Evolutionary conservation across 2,888 invertebrate genomes (phyloP), one percentile per base, ranked within the genome.

Genomic region (Leucophenga montana): DNA sequence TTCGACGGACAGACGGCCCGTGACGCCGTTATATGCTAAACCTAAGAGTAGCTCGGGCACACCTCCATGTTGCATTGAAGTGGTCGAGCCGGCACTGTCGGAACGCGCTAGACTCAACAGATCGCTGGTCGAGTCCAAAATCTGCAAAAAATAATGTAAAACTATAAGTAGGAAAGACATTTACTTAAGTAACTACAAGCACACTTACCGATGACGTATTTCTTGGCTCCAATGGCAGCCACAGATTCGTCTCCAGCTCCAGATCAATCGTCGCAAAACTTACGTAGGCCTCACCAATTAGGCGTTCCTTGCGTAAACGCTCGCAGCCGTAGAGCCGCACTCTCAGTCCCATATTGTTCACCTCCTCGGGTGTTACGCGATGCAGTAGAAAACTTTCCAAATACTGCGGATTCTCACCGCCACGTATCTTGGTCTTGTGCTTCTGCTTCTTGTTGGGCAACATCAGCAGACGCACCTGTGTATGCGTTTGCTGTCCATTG

Each of bases 341-440:
- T 68, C 98, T 92, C 4, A 98, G 91, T 0, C 97, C 97, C 91
- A 97, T 94, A 18, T 95, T 95, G 87, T 95, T 95, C 3, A 98
- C 96, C 83, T 97, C 97, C 91, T 97, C 97, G 91, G 96, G 96
- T 90, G 95, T 96, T 48, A 97, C 95, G 85, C 97, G 94, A 87
- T 94, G 96, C 79, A 97, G 92, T 54, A 96, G 91, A 88, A 97
- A 97, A 83, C 95, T 88, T 87, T 98, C 97, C 93, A 97, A 95
- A 85, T 95, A 97, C 86, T 96, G 95, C 0, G 97, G 97, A 87
- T 94, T 95, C 84, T 96, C 95, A 0, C 97, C 97, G 69, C 94
- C 93, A 70, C 97, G 92, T 74, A 97, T 95, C 89, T 97, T 96
- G 27, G 97, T 97, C 89, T 97, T 97, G 88, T 95, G 95, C 84